phyloP scores from a whole-genome alignment of 2,888 invertebrate genomes.

The Melitaea athalia region DNA sequence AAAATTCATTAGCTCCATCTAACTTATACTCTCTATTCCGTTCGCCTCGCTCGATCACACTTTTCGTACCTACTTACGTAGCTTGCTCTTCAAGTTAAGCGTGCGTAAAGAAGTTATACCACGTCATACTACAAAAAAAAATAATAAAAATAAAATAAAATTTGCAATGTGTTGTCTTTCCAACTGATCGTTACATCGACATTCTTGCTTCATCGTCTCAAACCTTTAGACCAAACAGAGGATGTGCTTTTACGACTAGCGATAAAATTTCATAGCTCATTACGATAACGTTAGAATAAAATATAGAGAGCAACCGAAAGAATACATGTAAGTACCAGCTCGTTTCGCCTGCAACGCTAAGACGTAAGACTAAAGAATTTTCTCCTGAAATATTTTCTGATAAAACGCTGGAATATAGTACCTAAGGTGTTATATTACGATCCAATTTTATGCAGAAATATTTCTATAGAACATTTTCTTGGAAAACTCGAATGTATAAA shows the following conservation, averaged over 20 bases:
- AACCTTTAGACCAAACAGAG: slow-evolving; percentile 55
- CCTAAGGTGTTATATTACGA: slow-evolving; percentile 20
- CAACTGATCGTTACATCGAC: slow-evolving; percentile 48
- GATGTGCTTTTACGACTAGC: slow-evolving; percentile 63
- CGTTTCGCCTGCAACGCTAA: slow-evolving; percentile 16
- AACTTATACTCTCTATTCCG: too few species aligned
- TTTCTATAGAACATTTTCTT: slow-evolving; percentile 61
- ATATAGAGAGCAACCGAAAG: slow-evolving; percentile 62
- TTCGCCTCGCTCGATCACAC: too few species aligned
- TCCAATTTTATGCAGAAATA: slow-evolving; percentile 35
- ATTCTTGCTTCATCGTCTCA: slow-evolving; percentile 50
- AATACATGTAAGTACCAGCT: slow-evolving; percentile 44
- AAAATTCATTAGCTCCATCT: too few species aligned
- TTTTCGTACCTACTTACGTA: too few species aligned
- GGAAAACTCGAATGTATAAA: slow-evolving; percentile 49
- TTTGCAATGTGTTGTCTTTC: background rate
- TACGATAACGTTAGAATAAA: slow-evolving; percentile 71
- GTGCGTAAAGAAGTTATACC: too few species aligned
- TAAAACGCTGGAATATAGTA: slow-evolving; percentile 4
- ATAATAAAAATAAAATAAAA: background rate
- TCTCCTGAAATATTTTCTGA: slow-evolving; percentile 16
- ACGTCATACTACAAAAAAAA: too few species aligned
- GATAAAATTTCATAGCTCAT: slow-evolving; percentile 72
- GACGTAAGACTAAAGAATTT: background rate
- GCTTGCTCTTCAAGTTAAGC: too few species aligned